phyloP scores from a whole-genome alignment of 2,797 vertebrate genomes.

The Fundulus diaphanus region DNA sequence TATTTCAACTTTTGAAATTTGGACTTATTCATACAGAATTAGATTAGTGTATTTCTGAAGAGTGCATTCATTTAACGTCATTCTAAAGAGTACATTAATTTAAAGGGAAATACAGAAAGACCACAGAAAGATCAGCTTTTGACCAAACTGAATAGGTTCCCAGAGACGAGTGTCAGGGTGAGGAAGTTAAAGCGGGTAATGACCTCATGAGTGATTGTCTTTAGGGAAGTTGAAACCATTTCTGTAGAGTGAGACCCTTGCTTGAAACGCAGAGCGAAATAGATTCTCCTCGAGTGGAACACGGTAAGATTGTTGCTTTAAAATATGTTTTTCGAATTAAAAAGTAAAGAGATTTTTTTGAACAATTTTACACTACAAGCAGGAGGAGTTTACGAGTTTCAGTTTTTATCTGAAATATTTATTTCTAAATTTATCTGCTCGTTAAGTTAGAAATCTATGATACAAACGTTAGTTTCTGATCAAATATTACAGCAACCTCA shows the following conservation, averaged over 20 bases:
- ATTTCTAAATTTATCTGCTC: neutral
- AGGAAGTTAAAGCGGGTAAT: slow-evolving; percentile 54
- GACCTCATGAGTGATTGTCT: slow-evolving; percentile 42
- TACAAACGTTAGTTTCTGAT: neutral
- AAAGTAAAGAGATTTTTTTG: too few relatives aligned
- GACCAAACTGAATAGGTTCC: neutral
- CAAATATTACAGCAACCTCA: neutral
- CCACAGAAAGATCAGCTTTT: neutral
- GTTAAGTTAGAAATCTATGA: neutral
- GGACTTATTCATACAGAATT: neutral
- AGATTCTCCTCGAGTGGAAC: slow-evolving; percentile 21
- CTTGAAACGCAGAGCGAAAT: slow-evolving; percentile 24
- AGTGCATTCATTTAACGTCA: neutral
- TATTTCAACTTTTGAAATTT: slow-evolving; percentile 7
- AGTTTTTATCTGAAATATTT: neutral
- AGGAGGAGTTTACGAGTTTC: neutral
- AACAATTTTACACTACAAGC: neutral
- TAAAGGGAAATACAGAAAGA: neutral
- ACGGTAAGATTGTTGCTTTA: slow-evolving; percentile 51
- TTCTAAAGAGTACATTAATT: neutral
- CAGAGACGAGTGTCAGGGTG: neutral
- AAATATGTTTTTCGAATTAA: neutral
- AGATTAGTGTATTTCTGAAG: neutral
- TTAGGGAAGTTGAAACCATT: slow-evolving; percentile 39
- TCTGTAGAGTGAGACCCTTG: neutral